A percentile compares a stretch with the other conserved stretches of the same genome.
Conservation (phyloP, 2,113 vertebrate species). For the Merops nubicus region DNA sequence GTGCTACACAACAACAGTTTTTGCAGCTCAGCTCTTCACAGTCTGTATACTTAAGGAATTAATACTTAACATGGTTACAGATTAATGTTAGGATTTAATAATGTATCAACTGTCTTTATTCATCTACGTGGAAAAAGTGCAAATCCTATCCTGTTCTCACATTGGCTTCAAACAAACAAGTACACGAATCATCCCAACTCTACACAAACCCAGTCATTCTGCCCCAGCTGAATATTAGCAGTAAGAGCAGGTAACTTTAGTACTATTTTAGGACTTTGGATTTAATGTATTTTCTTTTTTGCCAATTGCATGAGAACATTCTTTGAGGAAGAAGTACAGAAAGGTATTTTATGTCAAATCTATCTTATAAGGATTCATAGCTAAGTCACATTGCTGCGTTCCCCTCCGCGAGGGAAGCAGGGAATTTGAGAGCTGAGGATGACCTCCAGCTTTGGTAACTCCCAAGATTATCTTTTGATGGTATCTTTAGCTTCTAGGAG, state of each 20-base stretch:
- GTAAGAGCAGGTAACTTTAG: not conserved
- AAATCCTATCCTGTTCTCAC: not conserved
- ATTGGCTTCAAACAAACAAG: not conserved
- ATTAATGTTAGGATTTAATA: not conserved
- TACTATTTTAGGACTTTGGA: not conserved
- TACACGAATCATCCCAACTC: not conserved
- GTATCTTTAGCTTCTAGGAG: not conserved
- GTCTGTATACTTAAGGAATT: not conserved
- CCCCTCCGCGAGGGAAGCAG: not conserved
- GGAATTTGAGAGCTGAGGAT: not conserved
- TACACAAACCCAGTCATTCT: not conserved
- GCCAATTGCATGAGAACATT: not conserved
- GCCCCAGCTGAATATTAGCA: not conserved
- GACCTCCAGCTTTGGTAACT: constrained; percentile 14
- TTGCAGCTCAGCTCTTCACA: not conserved
- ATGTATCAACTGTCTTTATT: not conserved
- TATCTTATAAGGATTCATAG: not conserved
- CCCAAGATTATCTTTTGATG: constrained; percentile 10
- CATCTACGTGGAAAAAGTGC: not conserved
- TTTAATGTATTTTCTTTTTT: not conserved
- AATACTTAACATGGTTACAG: not conserved
- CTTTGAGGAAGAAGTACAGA: not conserved
- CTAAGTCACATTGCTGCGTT: not conserved
- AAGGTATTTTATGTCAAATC: not conserved
- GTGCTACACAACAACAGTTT: not conserved